These are phyloP conservation scores for Lepidocyrtoides sp. DNA, from an alignment of 2,888 invertebrate genomes.

Conservation along the genomic window DNA sequence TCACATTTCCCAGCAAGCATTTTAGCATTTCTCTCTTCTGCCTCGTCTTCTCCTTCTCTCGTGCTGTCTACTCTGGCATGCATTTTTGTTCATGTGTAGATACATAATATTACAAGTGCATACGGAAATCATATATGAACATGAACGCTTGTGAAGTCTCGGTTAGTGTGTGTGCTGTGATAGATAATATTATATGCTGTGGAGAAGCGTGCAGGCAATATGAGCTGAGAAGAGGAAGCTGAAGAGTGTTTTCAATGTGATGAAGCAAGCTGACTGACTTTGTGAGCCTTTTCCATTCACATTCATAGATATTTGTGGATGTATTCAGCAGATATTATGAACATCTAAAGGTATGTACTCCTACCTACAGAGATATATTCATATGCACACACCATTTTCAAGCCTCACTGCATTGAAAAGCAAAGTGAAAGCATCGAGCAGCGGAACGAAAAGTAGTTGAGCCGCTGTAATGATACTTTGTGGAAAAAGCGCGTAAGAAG, in stretches of 20 bases:
- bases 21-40: constrained; percentile 40
- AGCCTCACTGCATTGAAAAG: constrained; percentile 73
- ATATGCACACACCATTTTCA: constrained; percentile 65
- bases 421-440: constrained; percentile 64
- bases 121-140: neutral
- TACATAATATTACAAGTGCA: neutral
- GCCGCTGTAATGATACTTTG: constrained; percentile 75
- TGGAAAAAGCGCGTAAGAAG: constrained; percentile 60
- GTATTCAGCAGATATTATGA: neutral
- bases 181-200: constrained; percentile 75
- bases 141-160: constrained; percentile 18
- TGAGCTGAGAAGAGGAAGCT: constrained; percentile 47
- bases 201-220: constrained; percentile 60
- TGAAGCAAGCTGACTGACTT: constrained; percentile 57
- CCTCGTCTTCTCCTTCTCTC: constrained; percentile 16
- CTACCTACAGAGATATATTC: constrained; percentile 3
- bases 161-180: constrained; percentile 71
- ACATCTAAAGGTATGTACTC: neutral
- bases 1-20: constrained; percentile 54
- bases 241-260: constrained; percentile 70
- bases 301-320: neutral
- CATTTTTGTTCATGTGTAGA: neutral
- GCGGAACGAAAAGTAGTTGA: constrained; percentile 54
- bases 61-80: constrained; percentile 38
- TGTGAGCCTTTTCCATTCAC: constrained; percentile 28